phyloP scores from a whole-genome alignment of 2,113 vertebrate species.

The Tupaia tana region DNA sequence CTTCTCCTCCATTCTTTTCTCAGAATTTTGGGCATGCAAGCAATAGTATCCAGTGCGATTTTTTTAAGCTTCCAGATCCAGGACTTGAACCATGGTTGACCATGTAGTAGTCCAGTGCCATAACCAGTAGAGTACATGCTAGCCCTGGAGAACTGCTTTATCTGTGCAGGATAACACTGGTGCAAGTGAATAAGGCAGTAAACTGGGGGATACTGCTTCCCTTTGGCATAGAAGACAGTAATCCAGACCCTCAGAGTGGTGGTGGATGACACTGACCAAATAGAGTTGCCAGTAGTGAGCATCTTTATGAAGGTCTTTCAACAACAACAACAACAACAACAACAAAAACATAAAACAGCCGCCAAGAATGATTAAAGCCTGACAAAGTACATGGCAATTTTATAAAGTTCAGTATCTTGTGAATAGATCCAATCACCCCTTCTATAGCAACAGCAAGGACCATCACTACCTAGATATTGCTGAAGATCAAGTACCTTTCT shows the following conservation, averaged over 20 bases:
- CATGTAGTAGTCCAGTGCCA: no score
- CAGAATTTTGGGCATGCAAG: no score
- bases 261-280: constrained; percentile 87
- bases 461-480: constrained; percentile 85
- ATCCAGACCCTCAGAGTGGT: constrained; percentile 87
- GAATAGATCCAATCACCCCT: constrained; percentile 85
- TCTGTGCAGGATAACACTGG: background rate
- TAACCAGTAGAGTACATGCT: no score
- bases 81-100: no score
- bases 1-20: no score
- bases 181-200: background rate
- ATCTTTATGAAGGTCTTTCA: constrained; percentile 85
- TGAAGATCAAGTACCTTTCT: constrained; percentile 84
- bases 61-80: no score
- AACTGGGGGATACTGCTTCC: constrained; percentile 85
- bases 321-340: constrained; percentile 48
- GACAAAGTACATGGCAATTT: constrained; percentile 88
- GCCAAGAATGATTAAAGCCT: constrained; percentile 84
- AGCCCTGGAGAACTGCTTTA: background rate
- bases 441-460: constrained; percentile 85
- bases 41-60: no score
- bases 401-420: constrained; percentile 84
- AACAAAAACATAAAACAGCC: constrained; percentile 87
- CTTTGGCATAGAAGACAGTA: constrained; percentile 87
- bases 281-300: constrained; percentile 87